Base-by-base conservation (phyloP, 2,113 vertebrate genomes). In the Dromiciops gliroides region DNA sequence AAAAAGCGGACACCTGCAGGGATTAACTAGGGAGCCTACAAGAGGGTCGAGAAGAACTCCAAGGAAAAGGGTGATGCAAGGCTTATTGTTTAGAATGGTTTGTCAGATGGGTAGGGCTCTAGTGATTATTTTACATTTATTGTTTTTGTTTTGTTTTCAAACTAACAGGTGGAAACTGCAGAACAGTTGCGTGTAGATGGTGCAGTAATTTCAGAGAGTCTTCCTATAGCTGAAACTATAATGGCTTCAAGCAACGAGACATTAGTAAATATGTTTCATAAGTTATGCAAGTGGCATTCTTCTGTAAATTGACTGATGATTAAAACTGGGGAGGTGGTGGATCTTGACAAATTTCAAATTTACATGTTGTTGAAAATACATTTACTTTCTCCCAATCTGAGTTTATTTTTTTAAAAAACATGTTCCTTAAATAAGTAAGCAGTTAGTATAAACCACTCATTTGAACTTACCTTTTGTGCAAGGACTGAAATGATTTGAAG, bases 1-100 rank as follows among this genome's bases (percentile, higher is more conserved):
- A 97, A 99, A 98, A 98, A 98, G 98, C 98, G 98, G 98, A 98
- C 98, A 98, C 98, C 98, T 99, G 49, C 98, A 99, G 98, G 98
- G 98, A 98, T 98, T 99, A 98, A 98, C 98, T 99, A 99, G 98
- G 98, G 99, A 99, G 67, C 97, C 98, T 94, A 97, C 99, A 93
- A 98, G 98, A 99, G 98, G 98, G 96, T 97, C 98, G 6, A 98
- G 99, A 98, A 98, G 99, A 98, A 98, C 98, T 97, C 98, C 99
- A 95, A 99, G 99, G 95, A 99, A 98, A 99, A 99, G 98, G 99
- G 99, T 99, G 99, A 99, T 97, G 98, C 98, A 98, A 98, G 98
- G 98, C 97, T 99, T 98, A 90, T 96, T 98, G 75, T 96, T 96
- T 97, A 98, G 98, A 98, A 83, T 91, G 96, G 96, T 97, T 96